Percentiles rank a stretch among this genome's conserved stretches.
Evolutionary conservation across 2,888 invertebrate species (phyloP).

Genomic region (Drosophila incognita): DNA sequence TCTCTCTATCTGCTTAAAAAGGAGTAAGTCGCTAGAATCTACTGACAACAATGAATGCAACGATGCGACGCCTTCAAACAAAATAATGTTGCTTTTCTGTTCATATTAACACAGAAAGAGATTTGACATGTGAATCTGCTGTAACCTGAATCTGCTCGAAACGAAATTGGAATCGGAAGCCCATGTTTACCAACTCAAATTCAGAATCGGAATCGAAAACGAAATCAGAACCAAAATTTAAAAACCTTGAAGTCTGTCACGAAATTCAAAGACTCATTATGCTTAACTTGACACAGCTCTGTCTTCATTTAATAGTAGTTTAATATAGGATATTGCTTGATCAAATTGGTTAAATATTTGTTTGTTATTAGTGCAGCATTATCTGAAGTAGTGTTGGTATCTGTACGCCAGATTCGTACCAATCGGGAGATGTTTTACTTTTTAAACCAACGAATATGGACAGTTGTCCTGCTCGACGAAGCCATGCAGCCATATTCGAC

Average conservation of each 20-base stretch:
- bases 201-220: neutral
- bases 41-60: neutral
- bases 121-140: neutral
- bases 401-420: no score
- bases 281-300: neutral
- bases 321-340: neutral
- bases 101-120: neutral
- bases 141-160: neutral
- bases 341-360: neutral
- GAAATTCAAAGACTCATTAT: neutral
- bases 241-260: neutral
- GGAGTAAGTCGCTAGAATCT: neutral
- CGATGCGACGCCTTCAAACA: neutral
- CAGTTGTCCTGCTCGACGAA: slow-evolving; percentile 37
- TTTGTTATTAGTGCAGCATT: neutral
- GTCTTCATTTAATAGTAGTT: neutral
- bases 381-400: neutral
- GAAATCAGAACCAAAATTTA: neutral
- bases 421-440: neutral
- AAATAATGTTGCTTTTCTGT: neutral
- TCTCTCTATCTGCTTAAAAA: neutral
- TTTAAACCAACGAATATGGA: slow-evolving; percentile 24
- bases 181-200: neutral
- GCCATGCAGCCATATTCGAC: slow-evolving; percentile 58
- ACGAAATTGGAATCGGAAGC: neutral